Evolutionary conservation across 2,888 invertebrate genomes (phyloP).

Genomic region (Norana najaformis): DNA sequence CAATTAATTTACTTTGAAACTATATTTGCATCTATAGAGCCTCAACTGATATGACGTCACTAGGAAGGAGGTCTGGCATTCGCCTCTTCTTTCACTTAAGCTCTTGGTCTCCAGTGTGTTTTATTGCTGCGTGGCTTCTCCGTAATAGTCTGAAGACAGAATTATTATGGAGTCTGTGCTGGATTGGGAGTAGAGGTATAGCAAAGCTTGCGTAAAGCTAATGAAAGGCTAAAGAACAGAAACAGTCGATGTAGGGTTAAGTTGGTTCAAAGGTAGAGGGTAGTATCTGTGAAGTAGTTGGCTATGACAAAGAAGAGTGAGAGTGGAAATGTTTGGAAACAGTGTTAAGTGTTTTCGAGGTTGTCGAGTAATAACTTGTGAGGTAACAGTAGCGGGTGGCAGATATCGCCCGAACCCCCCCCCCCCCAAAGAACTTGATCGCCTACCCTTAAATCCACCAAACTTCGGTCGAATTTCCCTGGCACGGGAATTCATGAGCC

Average conservation of each 20-base stretch:
- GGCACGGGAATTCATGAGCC: constrained; percentile 72
- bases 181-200: not conserved
- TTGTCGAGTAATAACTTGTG: too few species aligned
- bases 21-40: too few species aligned
- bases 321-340: not conserved
- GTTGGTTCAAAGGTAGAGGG: not conserved
- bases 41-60: too few species aligned
- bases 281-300: not conserved
- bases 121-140: too few species aligned
- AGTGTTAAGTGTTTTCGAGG: not conserved
- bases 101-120: too few species aligned
- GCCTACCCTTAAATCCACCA: constrained; percentile 1
- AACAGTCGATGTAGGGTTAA: not conserved
- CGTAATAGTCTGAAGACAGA: too few species aligned
- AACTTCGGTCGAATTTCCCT: not conserved
- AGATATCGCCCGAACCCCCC: not conserved
- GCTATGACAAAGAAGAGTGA: not conserved
- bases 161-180: too few species aligned
- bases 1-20: too few species aligned
- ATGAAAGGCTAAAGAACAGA: not conserved
- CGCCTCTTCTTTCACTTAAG: too few species aligned
- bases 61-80: too few species aligned
- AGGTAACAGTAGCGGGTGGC: not conserved
- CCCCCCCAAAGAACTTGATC: not conserved
- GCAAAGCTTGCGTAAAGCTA: not conserved